Evolutionary conservation across 2,797 vertebrate genomes (phyloP).

Genomic region (Tapirus indicus): DNA sequence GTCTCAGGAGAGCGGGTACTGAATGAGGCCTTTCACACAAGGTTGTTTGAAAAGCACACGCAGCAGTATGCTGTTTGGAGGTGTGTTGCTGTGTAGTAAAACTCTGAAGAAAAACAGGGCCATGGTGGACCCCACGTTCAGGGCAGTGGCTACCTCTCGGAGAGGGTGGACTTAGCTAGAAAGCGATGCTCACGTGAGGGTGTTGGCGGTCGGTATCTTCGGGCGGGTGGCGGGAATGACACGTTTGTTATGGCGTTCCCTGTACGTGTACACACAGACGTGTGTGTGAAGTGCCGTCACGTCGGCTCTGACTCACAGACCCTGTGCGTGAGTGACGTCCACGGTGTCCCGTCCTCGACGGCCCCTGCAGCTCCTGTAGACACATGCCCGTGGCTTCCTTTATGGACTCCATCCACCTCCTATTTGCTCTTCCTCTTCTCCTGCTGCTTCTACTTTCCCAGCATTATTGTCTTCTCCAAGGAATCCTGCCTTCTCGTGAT

Average conservation of each 20-base stretch:
- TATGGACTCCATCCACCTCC: no score
- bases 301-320: no score
- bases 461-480: no score
- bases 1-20: not conserved
- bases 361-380: no score
- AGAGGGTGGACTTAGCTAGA: not conserved
- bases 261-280: rapidly evolving
- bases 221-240: not conserved
- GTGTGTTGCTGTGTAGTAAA: not conserved
- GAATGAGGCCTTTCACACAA: not conserved
- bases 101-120: not conserved
- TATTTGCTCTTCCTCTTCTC: no score
- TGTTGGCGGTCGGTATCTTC: not conserved
- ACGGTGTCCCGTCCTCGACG: no score
- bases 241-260: rapidly evolving
- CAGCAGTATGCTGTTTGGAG: not conserved
- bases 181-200: not conserved
- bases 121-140: rapidly evolving
- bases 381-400: no score
- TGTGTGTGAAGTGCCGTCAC: no score
- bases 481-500: no score
- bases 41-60: not conserved
- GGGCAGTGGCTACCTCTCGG: not conserved
- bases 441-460: no score
- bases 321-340: no score